Evolutionary conservation across 2,797 vertebrate genomes (phyloP).

Genomic region (Avahi laniger): DNA sequence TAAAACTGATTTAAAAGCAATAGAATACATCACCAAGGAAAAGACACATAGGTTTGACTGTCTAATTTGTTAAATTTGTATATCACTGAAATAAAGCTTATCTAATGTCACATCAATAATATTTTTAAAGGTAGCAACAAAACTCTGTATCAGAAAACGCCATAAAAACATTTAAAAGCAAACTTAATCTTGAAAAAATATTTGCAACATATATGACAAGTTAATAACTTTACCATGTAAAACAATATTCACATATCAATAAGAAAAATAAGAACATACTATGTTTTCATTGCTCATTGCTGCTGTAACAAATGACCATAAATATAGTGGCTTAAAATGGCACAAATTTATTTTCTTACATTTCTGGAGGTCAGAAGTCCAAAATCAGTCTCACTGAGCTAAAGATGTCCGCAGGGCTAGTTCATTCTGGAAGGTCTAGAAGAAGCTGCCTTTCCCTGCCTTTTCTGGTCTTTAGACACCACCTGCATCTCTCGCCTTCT

Average conservation of each 20-base stretch:
- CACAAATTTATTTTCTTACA: background rate
- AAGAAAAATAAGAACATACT: slow-evolving; percentile 17
- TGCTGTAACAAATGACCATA: background rate
- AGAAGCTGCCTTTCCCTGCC: background rate
- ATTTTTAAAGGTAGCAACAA: slow-evolving; percentile 54
- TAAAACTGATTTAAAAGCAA: slow-evolving; percentile 74
- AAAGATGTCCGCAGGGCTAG: background rate
- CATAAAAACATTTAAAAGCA: slow-evolving; percentile 36
- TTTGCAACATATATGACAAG: background rate
- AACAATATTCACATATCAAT: background rate
- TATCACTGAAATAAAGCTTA: slow-evolving; percentile 55
- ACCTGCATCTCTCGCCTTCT: background rate
- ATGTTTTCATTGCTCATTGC: background rate
- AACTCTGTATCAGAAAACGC: slow-evolving; percentile 26
- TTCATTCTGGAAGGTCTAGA: background rate
- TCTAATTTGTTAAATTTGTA: slow-evolving; percentile 51
- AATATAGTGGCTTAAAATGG: background rate
- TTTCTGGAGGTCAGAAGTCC: background rate
- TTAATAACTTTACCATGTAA: background rate
- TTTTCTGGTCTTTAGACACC: background rate
- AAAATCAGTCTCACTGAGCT: background rate
- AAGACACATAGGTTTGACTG: slow-evolving; percentile 49
- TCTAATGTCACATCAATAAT: slow-evolving; percentile 35
- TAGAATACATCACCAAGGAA: slow-evolving; percentile 52
- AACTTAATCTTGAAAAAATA: background rate